These are phyloP conservation scores for Coracopsis vasa DNA, from an alignment of 2,113 vertebrate genomes.

Conservation along the genomic window DNA sequence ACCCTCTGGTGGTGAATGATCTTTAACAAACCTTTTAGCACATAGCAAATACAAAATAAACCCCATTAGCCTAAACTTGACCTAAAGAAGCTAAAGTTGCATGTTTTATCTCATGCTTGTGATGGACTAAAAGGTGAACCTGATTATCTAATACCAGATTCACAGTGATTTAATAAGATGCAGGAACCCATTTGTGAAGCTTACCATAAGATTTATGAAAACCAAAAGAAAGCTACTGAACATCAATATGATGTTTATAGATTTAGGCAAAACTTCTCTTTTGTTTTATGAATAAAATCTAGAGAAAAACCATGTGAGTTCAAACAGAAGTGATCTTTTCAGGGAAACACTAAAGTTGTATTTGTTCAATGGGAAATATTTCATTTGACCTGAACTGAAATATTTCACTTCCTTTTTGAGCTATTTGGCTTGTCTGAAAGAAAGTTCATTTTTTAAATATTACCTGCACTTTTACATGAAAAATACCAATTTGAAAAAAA, in stretches of 20 bases:
- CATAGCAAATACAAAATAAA: not conserved
- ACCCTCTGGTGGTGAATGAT: constrained; percentile 42
- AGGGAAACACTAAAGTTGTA: not conserved
- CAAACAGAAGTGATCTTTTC: not conserved
- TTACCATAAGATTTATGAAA: not conserved
- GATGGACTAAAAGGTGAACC: not conserved
- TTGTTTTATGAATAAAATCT: not conserved
- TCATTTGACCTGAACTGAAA: not conserved
- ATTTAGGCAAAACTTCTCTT: not conserved
- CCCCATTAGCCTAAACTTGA: not conserved
- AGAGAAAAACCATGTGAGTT: not conserved
- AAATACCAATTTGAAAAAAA: not conserved
- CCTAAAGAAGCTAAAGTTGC: not conserved
- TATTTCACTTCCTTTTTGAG: not conserved
- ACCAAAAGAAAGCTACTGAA: not conserved
- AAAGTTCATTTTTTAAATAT: not conserved
- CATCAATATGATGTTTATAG: not conserved
- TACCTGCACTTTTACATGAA: constrained; percentile 22
- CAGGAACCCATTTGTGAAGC: not conserved
- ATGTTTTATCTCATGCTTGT: not conserved
- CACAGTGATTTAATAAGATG: not conserved
- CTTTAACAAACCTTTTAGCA: not conserved
- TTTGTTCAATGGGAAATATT: not conserved
- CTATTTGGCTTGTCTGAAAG: not conserved
- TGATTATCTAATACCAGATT: not conserved